A percentile compares a stretch with the other conserved stretches of the same genome.
These are phyloP conservation scores for Periparus ater DNA, from an alignment of 2,797 vertebrate species.

Conservation along the genomic window DNA sequence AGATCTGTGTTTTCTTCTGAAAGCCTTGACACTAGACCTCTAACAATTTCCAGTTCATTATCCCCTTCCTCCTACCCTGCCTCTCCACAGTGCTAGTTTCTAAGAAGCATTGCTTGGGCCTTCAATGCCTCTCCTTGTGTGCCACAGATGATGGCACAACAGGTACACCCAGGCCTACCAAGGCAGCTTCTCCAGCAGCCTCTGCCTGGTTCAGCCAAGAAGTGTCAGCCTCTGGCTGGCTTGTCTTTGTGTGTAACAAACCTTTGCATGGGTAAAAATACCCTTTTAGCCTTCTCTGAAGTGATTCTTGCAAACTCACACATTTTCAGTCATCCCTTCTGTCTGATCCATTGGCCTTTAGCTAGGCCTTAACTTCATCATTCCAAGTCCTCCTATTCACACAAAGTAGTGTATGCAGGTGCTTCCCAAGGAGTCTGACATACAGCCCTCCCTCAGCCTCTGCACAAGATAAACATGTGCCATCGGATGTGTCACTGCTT, in stretches of 20 bases:
- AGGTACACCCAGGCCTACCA: not conserved
- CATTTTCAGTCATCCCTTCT: not conserved
- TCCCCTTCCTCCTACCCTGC: not conserved
- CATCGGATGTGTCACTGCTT: not conserved
- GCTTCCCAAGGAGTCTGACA: not conserved
- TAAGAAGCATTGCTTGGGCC: not conserved
- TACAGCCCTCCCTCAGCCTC: not conserved
- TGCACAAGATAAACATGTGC: not conserved
- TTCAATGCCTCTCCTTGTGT: rapidly evolving
- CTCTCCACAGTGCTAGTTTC: not conserved
- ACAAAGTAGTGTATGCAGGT: not conserved
- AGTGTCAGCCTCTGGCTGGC: not conserved
- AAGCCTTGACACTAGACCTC: not conserved
- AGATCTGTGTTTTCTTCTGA: not conserved
- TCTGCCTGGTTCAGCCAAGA: not conserved
- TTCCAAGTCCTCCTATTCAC: not conserved
- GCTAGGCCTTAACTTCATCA: not conserved
- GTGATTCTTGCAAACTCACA: not conserved
- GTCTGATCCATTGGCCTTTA: not conserved
- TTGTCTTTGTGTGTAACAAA: not conserved
- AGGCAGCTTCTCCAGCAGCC: not conserved
- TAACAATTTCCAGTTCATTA: not conserved
- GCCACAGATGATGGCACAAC: not conserved
- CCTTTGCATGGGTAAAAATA: not conserved
- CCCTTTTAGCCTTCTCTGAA: not conserved